phyloP scores from a whole-genome alignment of 2,113 vertebrate genomes.

The Helogale parvula region DNA sequence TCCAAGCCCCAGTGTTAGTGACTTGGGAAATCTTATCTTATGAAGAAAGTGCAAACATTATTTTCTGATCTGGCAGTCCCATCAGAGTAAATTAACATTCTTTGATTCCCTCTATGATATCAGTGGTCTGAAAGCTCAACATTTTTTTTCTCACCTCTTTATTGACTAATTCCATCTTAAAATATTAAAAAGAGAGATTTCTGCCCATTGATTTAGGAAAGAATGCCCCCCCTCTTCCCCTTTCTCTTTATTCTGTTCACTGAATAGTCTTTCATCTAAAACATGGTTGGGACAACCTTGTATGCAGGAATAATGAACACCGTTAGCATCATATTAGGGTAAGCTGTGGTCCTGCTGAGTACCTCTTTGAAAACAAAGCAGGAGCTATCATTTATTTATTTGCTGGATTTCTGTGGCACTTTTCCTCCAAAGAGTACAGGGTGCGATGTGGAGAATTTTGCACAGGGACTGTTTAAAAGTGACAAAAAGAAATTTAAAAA shows the following conservation, averaged over 20 bases:
- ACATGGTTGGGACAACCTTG: neutral
- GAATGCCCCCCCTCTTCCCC: neutral
- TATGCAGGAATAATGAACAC: slow-evolving; percentile 39
- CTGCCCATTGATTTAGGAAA: neutral
- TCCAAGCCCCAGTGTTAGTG: slow-evolving; percentile 61
- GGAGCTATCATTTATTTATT: slow-evolving; percentile 61
- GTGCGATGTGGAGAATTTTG: slow-evolving; percentile 38
- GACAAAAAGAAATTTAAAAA: slow-evolving; percentile 46
- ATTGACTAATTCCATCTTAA: slow-evolving; percentile 28
- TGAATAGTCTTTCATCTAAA: slow-evolving; percentile 50
- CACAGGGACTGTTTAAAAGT: slow-evolving; percentile 1
- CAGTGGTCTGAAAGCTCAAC: neutral
- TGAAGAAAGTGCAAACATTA: slow-evolving; percentile 52
- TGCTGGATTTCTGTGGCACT: slow-evolving; percentile 25
- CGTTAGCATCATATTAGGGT: neutral
- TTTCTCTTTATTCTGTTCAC: slow-evolving; percentile 12
- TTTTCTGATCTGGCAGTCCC: neutral
- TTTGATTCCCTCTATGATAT: slow-evolving; percentile 28
- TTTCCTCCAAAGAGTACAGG: slow-evolving; percentile 42
- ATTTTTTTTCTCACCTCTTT: slow-evolving; percentile 33
- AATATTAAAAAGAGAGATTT: slow-evolving; percentile 18
- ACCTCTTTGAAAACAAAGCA: slow-evolving; percentile 51
- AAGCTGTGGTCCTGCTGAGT: slow-evolving; percentile 32
- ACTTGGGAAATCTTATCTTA: slow-evolving; percentile 51
- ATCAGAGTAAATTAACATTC: slow-evolving; percentile 15